Conservation (phyloP, 2,113 vertebrate species). For the Climacteris rufus region DNA sequence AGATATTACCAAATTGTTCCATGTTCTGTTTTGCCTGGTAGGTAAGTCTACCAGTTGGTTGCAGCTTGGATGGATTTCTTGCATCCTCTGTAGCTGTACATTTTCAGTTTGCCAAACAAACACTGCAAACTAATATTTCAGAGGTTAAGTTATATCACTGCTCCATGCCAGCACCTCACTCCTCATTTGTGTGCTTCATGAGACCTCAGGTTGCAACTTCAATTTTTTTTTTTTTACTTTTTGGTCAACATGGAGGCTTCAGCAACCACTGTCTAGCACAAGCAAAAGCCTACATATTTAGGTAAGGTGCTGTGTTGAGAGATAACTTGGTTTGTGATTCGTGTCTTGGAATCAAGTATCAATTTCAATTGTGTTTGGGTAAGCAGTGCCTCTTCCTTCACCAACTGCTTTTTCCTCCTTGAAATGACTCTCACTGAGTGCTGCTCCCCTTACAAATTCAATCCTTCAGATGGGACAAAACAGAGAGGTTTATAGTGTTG, state of each 20-base stretch:
- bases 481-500: background rate
- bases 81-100: rapidly evolving
- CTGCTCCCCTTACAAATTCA: background rate
- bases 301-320: background rate
- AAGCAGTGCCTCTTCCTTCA: background rate
- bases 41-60: background rate
- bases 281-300: background rate
- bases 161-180: background rate
- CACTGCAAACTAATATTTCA: background rate
- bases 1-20: background rate
- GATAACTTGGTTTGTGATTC: background rate
- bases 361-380: background rate
- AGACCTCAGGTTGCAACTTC: background rate
- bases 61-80: background rate
- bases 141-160: background rate
- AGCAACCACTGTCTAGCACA: background rate
- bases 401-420: background rate
- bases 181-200: background rate
- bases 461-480: background rate
- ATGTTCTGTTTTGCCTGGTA: background rate
- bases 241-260: background rate
- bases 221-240: background rate
- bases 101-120: background rate
- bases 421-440: background rate
- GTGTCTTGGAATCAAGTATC: background rate